Conservation (phyloP, 2,113 vertebrate genomes). For the Dunckerocampus dactyliophorus region DNA sequence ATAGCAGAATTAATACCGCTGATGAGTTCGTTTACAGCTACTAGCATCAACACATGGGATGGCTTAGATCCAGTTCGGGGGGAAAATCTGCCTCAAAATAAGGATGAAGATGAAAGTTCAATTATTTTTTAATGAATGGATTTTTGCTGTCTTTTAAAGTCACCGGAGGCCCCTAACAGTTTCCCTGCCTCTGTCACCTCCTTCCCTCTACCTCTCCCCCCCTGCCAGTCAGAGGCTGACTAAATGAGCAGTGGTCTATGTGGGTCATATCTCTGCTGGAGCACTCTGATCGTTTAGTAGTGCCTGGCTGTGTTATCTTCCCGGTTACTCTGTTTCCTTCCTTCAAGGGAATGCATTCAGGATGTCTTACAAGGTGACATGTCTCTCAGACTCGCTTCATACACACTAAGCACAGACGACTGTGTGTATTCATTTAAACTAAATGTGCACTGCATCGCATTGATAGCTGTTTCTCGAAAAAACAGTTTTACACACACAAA, state of each 20-base stretch:
- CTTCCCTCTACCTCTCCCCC: slow-evolving; percentile 11
- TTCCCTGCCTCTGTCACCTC: slow-evolving; percentile 15
- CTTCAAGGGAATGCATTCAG: slow-evolving; percentile 64
- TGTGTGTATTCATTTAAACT: slow-evolving; percentile 7
- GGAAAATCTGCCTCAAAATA: too few relatives aligned
- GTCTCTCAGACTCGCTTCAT: slow-evolving; percentile 45
- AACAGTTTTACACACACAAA: too few relatives aligned
- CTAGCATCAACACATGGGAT: too few relatives aligned
- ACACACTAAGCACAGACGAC: slow-evolving; percentile 44
- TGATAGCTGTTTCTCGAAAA: not conserved
- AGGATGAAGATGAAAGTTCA: not conserved
- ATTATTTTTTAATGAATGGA: slow-evolving; percentile 23
- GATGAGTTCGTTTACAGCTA: too few relatives aligned
- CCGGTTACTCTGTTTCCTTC: slow-evolving; percentile 52
- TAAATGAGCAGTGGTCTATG: slow-evolving; percentile 69
- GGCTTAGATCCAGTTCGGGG: too few relatives aligned
- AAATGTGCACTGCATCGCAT: not conserved
- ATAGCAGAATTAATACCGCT: too few relatives aligned
- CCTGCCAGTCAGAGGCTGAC: slow-evolving; percentile 65
- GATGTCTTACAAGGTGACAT: slow-evolving; percentile 65
- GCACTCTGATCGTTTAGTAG: slow-evolving; percentile 72
- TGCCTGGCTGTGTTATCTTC: slow-evolving; percentile 71
- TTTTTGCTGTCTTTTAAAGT: slow-evolving; percentile 42
- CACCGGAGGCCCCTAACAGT: slow-evolving; percentile 32
- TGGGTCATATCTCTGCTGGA: slow-evolving; percentile 75